These are phyloP conservation scores for Steinernema hermaphroditum DNA, from an alignment of 2,888 invertebrate genomes.

Conservation along the genomic window DNA sequence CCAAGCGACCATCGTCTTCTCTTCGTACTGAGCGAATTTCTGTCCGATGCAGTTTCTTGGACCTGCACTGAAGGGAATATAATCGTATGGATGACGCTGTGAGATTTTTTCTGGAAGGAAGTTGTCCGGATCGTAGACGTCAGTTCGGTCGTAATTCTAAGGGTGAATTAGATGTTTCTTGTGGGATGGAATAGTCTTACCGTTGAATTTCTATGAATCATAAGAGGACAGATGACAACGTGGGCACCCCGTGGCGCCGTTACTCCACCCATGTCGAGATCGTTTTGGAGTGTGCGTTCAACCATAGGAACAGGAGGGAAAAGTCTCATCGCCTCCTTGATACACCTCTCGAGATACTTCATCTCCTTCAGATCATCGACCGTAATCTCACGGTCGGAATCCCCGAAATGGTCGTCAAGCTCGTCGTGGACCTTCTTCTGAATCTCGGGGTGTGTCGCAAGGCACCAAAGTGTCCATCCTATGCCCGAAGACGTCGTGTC, in stretches of 20 bases:
- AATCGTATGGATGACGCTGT: conserved; percentile 36
- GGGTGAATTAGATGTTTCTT: too few species aligned
- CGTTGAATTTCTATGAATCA: neutral
- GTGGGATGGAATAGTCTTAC: too few species aligned
- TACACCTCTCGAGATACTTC: conserved; percentile 49
- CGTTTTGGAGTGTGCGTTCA: conserved; percentile 44
- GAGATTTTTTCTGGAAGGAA: conserved; percentile 31
- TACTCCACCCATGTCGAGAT: conserved; percentile 37
- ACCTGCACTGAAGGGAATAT: conserved; percentile 39
- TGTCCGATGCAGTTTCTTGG: conserved; percentile 39
- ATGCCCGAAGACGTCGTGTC: conserved; percentile 49
- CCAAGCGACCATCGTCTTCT: conserved; percentile 37
- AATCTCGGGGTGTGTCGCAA: conserved; percentile 46
- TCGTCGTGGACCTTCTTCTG: conserved; percentile 19
- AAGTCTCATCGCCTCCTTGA: conserved; percentile 51
- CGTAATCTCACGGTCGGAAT: conserved; percentile 35
- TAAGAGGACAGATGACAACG: conserved; percentile 4
- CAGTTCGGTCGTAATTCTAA: neutral
- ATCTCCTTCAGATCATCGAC: conserved; percentile 46
- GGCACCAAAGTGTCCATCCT: conserved; percentile 47
- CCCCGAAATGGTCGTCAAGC: conserved; percentile 27
- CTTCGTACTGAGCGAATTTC: conserved; percentile 37
- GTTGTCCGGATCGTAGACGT: conserved; percentile 33
- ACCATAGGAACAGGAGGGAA: conserved; percentile 51
- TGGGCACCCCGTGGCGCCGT: neutral